Percentiles rank a stretch among this genome's conserved stretches.
Conservation (phyloP, 2,888 invertebrate genomes). For the Nowickia ferox region DNA sequence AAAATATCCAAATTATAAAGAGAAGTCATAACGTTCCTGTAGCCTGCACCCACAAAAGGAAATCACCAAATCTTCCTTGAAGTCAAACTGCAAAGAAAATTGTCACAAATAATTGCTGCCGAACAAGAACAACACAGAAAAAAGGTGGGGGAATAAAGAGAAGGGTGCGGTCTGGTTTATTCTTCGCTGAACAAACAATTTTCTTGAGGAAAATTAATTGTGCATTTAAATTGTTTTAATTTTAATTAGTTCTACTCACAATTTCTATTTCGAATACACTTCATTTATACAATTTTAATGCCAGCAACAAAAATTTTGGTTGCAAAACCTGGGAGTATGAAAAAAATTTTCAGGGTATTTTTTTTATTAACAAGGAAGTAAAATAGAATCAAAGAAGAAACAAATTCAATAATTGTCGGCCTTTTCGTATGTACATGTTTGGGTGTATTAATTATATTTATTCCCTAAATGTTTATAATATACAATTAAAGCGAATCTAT, state of each 20-base stretch:
- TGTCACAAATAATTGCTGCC: constrained; percentile 25
- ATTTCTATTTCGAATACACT: not conserved
- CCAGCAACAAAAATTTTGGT: constrained; percentile 22
- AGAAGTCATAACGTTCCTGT: constrained; percentile 71
- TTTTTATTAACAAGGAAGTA: constrained; percentile 42
- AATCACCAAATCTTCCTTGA: not conserved
- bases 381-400: constrained; percentile 41
- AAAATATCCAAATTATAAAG: constrained; percentile 77
- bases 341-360: constrained; percentile 10
- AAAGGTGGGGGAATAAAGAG: constrained; percentile 19
- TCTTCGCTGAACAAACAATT: not conserved
- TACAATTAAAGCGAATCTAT: not conserved
- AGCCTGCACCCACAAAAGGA: not conserved
- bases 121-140: not conserved
- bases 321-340: constrained; percentile 6
- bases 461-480: constrained; percentile 7
- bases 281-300: constrained; percentile 11
- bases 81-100: constrained; percentile 18
- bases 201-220: not conserved
- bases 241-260: constrained; percentile 10
- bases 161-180: constrained; percentile 66
- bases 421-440: constrained; percentile 18
- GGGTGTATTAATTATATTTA: constrained; percentile 18
- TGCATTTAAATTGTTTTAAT: not conserved
- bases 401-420: constrained; percentile 57